Conservation (phyloP, 2,888 invertebrate genomes). For the Trichogramma dendrolimi region DNA sequence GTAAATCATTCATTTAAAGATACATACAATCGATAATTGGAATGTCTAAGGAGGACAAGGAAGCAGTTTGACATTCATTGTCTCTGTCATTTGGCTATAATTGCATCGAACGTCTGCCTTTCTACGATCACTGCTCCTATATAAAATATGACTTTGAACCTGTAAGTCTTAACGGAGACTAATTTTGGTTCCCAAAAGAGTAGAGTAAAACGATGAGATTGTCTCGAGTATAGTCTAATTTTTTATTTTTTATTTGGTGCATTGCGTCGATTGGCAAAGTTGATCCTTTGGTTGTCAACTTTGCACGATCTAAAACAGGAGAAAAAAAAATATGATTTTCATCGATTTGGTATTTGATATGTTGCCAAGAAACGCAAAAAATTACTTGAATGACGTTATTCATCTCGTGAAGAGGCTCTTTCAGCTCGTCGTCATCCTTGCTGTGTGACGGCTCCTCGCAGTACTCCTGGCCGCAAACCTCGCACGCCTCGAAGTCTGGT, state of each 20-base stretch:
- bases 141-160: too few species aligned
- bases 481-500: slow-evolving; percentile 72
- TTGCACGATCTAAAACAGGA: slow-evolving; percentile 15
- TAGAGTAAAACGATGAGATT: too few species aligned
- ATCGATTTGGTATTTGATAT: not conserved
- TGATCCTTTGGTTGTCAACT: slow-evolving; percentile 17
- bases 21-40: slow-evolving; percentile 13
- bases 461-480: slow-evolving; percentile 71
- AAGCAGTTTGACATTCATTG: not conserved
- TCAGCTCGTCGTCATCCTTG: slow-evolving; percentile 56
- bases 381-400: slow-evolving; percentile 42
- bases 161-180: too few species aligned
- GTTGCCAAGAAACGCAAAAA: not conserved
- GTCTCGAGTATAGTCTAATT: too few species aligned
- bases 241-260: too few species aligned
- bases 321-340: not conserved
- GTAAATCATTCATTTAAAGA: too few species aligned
- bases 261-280: too few species aligned
- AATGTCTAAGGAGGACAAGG: slow-evolving; percentile 26
- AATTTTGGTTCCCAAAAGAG: too few species aligned
- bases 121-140: too few species aligned
- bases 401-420: slow-evolving; percentile 55
- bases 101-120: too few species aligned
- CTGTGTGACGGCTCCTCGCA: slow-evolving; percentile 53
- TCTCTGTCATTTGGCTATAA: too few species aligned